These are phyloP conservation scores for Kuschelorhynchus macadamiae DNA, from an alignment of 2,888 invertebrate species.

Conservation along the genomic window DNA sequence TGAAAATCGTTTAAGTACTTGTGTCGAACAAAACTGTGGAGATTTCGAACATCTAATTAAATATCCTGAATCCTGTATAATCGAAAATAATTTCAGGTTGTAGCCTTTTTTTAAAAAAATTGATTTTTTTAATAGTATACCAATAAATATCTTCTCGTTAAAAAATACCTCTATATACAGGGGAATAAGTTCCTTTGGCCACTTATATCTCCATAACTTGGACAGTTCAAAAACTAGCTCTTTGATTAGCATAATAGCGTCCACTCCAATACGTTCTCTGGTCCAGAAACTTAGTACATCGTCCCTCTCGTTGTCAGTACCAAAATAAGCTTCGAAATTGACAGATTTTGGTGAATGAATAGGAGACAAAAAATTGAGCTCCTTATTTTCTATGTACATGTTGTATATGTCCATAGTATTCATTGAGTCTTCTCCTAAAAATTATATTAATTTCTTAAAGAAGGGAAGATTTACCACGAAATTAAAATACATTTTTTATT, in stretches of 20 bases:
- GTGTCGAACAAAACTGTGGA: too few species aligned
- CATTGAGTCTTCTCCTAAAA: conserved; percentile 71
- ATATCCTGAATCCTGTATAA: too few species aligned
- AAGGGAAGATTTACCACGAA: too few species aligned
- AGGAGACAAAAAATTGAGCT: conserved; percentile 60
- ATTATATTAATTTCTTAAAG: too few species aligned
- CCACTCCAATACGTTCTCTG: conserved; percentile 71
- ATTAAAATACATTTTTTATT: too few species aligned
- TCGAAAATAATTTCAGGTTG: too few species aligned
- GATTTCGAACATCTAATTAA: too few species aligned
- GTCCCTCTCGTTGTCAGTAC: conserved; percentile 74
- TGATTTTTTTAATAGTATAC: too few species aligned
- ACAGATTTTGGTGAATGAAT: conserved; percentile 61
- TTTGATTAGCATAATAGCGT: conserved; percentile 75
- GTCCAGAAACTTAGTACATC: conserved; percentile 78
- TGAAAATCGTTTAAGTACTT: too few species aligned
- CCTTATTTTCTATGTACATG: conserved; percentile 70
- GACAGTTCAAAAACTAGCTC: conserved; percentile 74
- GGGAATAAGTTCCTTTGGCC: conserved; percentile 75
- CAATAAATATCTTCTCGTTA: too few species aligned
- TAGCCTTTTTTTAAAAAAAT: too few species aligned
- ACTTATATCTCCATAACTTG: conserved; percentile 75
- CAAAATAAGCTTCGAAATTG: conserved; percentile 74
- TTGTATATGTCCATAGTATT: conserved; percentile 76
- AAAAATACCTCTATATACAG: conserved; percentile 75